Percentiles rank a stretch among this genome's conserved stretches.
Evolutionary conservation across 2,797 vertebrate genomes (phyloP).

Genomic region (Lepidocolaptes lacrymiger): DNA sequence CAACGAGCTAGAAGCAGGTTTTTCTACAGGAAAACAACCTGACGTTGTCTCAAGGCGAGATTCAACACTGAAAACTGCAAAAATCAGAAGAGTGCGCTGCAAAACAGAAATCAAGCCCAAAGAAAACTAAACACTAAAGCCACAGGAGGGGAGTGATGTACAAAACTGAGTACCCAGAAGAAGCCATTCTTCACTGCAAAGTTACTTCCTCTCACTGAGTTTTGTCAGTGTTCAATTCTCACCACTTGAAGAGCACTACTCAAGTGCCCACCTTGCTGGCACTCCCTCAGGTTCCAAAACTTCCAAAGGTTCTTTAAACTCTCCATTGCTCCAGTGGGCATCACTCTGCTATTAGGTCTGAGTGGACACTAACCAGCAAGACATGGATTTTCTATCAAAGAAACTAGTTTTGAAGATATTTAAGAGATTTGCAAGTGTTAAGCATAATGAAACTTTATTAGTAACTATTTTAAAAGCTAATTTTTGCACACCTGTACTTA

Average conservation of each 20-base stretch:
- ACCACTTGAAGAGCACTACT: constrained; percentile 11
- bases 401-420: constrained; percentile 24
- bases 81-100: constrained; percentile 20
- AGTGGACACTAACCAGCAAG: neutral
- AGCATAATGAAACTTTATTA: neutral
- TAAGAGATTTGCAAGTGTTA: constrained; percentile 36
- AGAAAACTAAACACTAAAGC: constrained; percentile 7
- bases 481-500: constrained; percentile 32
- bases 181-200: neutral
- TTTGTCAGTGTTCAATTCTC: neutral
- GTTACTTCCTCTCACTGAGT: neutral
- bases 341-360: neutral
- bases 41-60: constrained; percentile 19
- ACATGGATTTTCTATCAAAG: neutral
- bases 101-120: constrained; percentile 21
- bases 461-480: constrained; percentile 26
- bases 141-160: neutral
- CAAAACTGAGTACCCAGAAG: neutral
- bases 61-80: constrained; percentile 19
- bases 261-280: neutral
- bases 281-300: neutral
- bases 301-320: neutral
- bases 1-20: constrained; percentile 3
- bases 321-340: neutral
- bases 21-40: constrained; percentile 23